phyloP scores from a whole-genome alignment of 1,140 invertebrate genomes.

The Drosophila kurseongensis region DNA sequence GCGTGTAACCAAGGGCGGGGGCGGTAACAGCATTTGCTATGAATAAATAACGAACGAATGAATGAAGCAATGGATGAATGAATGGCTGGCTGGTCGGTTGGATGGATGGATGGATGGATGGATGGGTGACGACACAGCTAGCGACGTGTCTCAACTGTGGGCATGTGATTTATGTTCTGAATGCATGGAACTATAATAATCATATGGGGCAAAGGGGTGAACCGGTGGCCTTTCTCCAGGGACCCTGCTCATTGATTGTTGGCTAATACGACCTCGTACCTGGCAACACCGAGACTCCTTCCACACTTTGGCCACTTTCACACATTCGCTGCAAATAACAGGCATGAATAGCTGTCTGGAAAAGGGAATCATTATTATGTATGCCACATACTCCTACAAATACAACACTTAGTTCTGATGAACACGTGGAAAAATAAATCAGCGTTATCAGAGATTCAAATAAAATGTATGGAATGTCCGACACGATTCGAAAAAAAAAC shows the following conservation, averaged over 20 bases:
- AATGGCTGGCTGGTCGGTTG: constrained; percentile 11
- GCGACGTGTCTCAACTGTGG: constrained; percentile 35
- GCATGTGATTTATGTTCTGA: constrained; percentile 75
- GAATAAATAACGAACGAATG: constrained; percentile 74
- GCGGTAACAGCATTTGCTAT: constrained; percentile 60
- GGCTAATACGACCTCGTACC: constrained; percentile 52
- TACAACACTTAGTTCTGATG: constrained; percentile 8
- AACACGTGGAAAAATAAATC: constrained; percentile 1
- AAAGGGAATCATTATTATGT: constrained; percentile 51
- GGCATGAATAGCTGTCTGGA: constrained; percentile 25
- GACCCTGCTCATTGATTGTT: constrained; percentile 61
- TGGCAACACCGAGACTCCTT: constrained; percentile 5
- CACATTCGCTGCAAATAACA: constrained; percentile 37
- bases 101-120: constrained; percentile 1
- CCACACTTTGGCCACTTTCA: constrained; percentile 15
- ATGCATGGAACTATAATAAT: constrained; percentile 74
- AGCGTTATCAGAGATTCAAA: not conserved
- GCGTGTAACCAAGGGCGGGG: not conserved
- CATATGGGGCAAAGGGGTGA: constrained; percentile 22
- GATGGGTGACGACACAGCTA: constrained; percentile 34
- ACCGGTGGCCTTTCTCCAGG: not conserved
- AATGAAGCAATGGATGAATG: constrained; percentile 24
- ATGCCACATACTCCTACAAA: constrained; percentile 24
- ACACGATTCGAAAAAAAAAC: not conserved
- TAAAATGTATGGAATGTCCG: not conserved